Percentiles rank a stretch among this genome's conserved stretches.
These are phyloP conservation scores for Caenorhabditis sp. DNA, from an alignment of 2,888 invertebrate genomes.

Conservation along the genomic window DNA sequence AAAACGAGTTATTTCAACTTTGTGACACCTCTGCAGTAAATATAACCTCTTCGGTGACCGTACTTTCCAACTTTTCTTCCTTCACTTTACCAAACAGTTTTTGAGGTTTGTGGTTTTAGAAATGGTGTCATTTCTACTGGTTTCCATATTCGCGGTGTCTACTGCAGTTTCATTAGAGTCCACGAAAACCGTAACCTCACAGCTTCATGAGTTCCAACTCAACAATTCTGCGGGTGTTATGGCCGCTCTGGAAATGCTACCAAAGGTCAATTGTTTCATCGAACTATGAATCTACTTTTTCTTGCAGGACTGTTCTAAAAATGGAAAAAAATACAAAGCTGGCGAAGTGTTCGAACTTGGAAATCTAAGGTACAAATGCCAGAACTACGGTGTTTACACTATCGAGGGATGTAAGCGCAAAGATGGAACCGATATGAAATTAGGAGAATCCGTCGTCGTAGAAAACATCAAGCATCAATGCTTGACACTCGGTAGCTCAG, in stretches of 20 bases:
- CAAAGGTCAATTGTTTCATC: constrained; percentile 19
- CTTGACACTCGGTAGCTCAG: constrained; percentile 58
- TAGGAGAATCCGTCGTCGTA: constrained; percentile 57
- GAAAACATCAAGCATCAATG: constrained; percentile 70
- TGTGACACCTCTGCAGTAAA: not conserved
- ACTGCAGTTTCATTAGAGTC: constrained; percentile 28
- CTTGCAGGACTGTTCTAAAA: constrained; percentile 12
- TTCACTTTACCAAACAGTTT: too few species aligned
- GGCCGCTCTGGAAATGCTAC: constrained; percentile 42
- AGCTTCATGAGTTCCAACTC: constrained; percentile 47
- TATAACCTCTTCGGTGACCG: not conserved
- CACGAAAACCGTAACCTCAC: constrained; percentile 22
- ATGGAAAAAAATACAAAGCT: constrained; percentile 35
- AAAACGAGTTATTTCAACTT: constrained; percentile 38
- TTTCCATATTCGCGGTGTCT: not conserved
- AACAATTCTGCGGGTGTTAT: constrained; percentile 50
- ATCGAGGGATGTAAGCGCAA: constrained; percentile 70
- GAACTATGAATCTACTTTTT: too few species aligned
- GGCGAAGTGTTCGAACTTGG: constrained; percentile 43
- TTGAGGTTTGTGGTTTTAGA: not conserved
- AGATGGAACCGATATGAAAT: constrained; percentile 55
- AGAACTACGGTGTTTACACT: constrained; percentile 70
- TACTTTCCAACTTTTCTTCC: not conserved
- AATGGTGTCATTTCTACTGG: not conserved
- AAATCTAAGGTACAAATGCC: constrained; percentile 68